A percentile compares a stretch with the other conserved stretches of the same genome.
Conservation (phyloP, 2,797 vertebrate species). For the Falco biarmicus region DNA sequence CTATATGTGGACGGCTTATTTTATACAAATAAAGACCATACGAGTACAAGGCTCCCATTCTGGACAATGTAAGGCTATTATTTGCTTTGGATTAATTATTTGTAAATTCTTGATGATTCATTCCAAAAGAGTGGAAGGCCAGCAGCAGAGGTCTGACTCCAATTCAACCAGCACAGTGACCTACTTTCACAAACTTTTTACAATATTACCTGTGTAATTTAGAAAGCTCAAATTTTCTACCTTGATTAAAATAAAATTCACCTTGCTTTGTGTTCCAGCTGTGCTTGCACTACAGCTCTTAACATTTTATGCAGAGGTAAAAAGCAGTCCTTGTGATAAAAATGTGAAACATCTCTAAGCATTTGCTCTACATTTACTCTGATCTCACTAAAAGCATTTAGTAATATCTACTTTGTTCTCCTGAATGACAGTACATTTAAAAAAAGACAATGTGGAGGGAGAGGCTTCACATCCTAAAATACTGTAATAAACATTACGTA, state of each 20-base stretch:
- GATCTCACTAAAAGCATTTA: not conserved
- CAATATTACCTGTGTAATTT: not conserved
- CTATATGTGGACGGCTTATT: constrained; percentile 62
- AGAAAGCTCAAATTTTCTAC: not conserved
- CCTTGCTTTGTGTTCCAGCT: not conserved
- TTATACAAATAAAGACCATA: constrained; percentile 39
- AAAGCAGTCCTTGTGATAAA: not conserved
- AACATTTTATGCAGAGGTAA: not conserved
- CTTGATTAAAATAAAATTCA: not conserved
- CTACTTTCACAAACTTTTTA: not conserved
- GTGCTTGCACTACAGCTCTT: not conserved
- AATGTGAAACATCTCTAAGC: not conserved
- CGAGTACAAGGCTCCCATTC: not conserved
- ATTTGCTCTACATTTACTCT: not conserved
- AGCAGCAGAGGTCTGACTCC: not conserved
- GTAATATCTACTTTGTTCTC: not conserved
- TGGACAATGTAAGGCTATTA: not conserved
- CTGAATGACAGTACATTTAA: not conserved
- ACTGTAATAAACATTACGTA: not conserved
- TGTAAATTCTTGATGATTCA: not conserved
- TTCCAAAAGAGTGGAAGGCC: not conserved
- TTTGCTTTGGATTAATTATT: constrained; percentile 23
- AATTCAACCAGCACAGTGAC: not conserved
- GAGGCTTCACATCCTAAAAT: not conserved
- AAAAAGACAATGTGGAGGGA: not conserved